A percentile compares a stretch with the other conserved stretches of the same genome.
phyloP scores from a whole-genome alignment of 1,140 invertebrate species.

The Frieseomelitta varia region DNA sequence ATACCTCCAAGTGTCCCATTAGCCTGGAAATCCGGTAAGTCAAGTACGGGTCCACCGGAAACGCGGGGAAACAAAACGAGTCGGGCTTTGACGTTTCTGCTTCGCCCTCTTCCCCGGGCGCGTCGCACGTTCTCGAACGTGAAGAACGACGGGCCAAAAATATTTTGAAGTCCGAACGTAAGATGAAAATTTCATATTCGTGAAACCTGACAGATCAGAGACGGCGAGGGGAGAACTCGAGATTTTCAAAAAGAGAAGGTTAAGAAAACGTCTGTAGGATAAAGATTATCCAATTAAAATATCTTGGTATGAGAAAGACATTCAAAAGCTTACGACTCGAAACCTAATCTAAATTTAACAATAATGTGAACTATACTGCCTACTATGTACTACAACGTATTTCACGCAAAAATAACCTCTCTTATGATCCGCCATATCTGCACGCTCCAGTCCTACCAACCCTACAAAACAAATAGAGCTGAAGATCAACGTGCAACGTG shows the following conservation, averaged over 20 bases:
- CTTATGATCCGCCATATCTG: neutral
- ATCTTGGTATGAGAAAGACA: neutral
- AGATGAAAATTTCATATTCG: neutral
- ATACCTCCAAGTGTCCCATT: constrained; percentile 47
- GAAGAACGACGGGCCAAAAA: neutral
- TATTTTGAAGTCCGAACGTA: neutral
- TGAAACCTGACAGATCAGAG: neutral
- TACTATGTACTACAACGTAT: too few relatives aligned
- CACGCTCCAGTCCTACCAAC: neutral
- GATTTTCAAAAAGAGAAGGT: neutral
- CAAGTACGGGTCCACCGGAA: constrained; percentile 38
- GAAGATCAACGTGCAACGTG: neutral
- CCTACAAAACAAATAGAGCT: neutral
- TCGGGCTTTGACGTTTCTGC: constrained; percentile 36
- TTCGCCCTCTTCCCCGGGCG: neutral
- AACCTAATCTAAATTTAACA: neutral
- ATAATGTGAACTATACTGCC: neutral
- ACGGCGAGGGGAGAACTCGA: neutral
- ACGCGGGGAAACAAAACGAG: constrained; percentile 39
- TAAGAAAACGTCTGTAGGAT: neutral
- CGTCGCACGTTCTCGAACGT: neutral
- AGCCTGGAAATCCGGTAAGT: constrained; percentile 45
- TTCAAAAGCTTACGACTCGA: neutral
- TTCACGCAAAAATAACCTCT: neutral
- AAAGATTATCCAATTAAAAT: neutral